phyloP scores from a whole-genome alignment of 2,888 invertebrate species.

The Cantharis nigra region DNA sequence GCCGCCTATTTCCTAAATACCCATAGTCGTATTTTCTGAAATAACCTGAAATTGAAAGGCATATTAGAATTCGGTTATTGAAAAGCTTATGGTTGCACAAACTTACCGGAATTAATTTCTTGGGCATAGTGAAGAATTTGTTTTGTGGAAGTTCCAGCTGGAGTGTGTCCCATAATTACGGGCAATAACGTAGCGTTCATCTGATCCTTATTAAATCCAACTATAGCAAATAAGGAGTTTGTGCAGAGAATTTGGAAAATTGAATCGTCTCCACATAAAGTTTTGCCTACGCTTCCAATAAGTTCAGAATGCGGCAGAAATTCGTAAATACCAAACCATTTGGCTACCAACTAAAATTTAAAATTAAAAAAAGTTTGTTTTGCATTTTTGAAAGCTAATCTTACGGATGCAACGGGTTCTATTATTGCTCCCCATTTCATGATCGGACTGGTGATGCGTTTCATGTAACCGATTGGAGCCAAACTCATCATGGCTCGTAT shows the following conservation, averaged over 20 bases:
- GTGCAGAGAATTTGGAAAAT: constrained; percentile 40
- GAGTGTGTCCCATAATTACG: constrained; percentile 41
- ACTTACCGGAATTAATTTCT: constrained; percentile 56
- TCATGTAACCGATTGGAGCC: constrained; percentile 66
- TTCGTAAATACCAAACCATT: constrained; percentile 57
- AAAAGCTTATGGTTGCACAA: not conserved
- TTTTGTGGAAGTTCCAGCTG: constrained; percentile 59
- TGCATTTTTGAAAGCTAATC: constrained; percentile 66
- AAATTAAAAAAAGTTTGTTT: not conserved
- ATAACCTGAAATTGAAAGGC: constrained; percentile 21
- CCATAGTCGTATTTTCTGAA: constrained; percentile 57
- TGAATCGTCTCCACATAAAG: constrained; percentile 52
- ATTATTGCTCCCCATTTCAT: constrained; percentile 61
- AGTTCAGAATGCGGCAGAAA: constrained; percentile 65
- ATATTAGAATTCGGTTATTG: not conserved
- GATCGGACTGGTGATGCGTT: not conserved
- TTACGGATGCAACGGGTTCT: constrained; percentile 67
- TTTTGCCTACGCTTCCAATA: constrained; percentile 57
- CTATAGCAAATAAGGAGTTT: constrained; percentile 44
- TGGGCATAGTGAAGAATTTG: constrained; percentile 77
- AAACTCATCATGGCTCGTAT: constrained; percentile 68
- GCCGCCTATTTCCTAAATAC: constrained; percentile 51
- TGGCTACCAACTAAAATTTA: not conserved
- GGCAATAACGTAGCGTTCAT: constrained; percentile 46
- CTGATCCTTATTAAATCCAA: constrained; percentile 46